Evolutionary conservation across 2,888 invertebrate species (phyloP).

Genomic region (Nyleta sp.): DNA sequence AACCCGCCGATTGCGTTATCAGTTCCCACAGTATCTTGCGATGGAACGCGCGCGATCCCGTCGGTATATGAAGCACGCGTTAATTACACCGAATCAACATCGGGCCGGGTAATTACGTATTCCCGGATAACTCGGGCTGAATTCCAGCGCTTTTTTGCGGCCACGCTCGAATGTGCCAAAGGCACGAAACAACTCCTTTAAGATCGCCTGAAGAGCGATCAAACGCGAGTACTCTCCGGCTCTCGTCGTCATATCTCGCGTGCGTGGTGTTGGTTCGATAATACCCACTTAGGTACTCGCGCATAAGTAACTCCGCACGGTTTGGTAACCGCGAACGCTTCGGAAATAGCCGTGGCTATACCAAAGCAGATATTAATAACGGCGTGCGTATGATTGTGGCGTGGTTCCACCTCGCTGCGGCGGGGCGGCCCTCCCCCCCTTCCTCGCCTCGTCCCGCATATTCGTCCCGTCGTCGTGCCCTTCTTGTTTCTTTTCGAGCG

Average conservation of each 20-base stretch:
- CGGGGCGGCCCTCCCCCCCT: slow-evolving; percentile 56
- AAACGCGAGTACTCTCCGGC: slow-evolving; percentile 52
- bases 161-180: slow-evolving; percentile 49
- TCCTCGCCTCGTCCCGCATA: slow-evolving; percentile 60
- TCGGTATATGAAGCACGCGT: slow-evolving; percentile 29
- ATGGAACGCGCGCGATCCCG: slow-evolving; percentile 16
- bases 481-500: slow-evolving; percentile 57
- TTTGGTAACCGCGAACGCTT: slow-evolving; percentile 65
- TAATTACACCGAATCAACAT: slow-evolving; percentile 46
- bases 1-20: too few relatives aligned
- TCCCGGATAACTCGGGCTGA: slow-evolving; percentile 42
- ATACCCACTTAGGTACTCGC: slow-evolving; percentile 64
- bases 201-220: slow-evolving; percentile 52
- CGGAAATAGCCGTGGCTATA: slow-evolving; percentile 67
- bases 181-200: slow-evolving; percentile 61
- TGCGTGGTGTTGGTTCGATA: slow-evolving; percentile 58
- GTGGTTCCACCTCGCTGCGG: slow-evolving; percentile 68
- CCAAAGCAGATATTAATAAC: slow-evolving; percentile 78
- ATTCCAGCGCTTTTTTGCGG: slow-evolving; percentile 40
- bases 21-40: slow-evolving; percentile 43
- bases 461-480: slow-evolving; percentile 61
- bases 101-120: slow-evolving; percentile 46
- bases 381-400: slow-evolving; percentile 73
- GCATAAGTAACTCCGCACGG: slow-evolving; percentile 60
- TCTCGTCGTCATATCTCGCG: slow-evolving; percentile 57